Percentiles rank a stretch among this genome's conserved stretches.
These are phyloP conservation scores for Diadromus collaris DNA, from an alignment of 2,888 invertebrate genomes.

Conservation along the genomic window DNA sequence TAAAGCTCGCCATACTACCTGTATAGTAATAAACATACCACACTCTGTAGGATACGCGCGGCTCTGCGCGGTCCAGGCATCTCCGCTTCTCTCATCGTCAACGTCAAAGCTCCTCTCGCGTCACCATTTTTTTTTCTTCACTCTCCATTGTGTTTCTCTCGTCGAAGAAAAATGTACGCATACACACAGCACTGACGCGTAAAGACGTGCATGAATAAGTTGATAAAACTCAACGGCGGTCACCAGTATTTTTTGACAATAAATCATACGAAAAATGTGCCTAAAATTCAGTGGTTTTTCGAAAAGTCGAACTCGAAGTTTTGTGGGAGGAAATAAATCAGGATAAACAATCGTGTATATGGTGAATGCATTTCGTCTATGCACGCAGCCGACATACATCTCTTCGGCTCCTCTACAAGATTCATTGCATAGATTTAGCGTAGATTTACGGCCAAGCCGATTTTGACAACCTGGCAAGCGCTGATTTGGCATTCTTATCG, in stretches of 20 bases:
- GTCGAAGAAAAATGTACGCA: not conserved
- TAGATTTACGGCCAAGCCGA: no score
- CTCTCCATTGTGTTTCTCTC: slow-evolving; percentile 16
- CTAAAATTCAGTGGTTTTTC: not conserved
- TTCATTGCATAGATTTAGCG: no score
- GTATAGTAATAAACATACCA: slow-evolving; percentile 3
- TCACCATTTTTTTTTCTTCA: slow-evolving; percentile 16
- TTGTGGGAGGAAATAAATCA: not conserved
- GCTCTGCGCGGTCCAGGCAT: slow-evolving; percentile 3
- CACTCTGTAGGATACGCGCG: not conserved
- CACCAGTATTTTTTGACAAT: not conserved
- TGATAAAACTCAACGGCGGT: slow-evolving; percentile 30
- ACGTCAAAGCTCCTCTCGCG: slow-evolving; percentile 41
- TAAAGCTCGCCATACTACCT: slow-evolving; percentile 21
- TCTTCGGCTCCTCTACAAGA: no score
- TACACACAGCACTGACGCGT: not conserved
- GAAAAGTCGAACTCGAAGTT: not conserved
- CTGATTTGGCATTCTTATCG: no score
- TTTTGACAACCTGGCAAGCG: no score
- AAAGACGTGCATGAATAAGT: slow-evolving; percentile 26
- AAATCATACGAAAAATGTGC: not conserved
- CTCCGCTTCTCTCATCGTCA: slow-evolving; percentile 45
- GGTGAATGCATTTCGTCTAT: no score
- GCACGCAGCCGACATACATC: not conserved
- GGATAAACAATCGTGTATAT: no score